Percentiles rank a stretch among this genome's conserved stretches.
Conservation (phyloP, 1,140 invertebrate genomes). For the Drosophila paulistorum region DNA sequence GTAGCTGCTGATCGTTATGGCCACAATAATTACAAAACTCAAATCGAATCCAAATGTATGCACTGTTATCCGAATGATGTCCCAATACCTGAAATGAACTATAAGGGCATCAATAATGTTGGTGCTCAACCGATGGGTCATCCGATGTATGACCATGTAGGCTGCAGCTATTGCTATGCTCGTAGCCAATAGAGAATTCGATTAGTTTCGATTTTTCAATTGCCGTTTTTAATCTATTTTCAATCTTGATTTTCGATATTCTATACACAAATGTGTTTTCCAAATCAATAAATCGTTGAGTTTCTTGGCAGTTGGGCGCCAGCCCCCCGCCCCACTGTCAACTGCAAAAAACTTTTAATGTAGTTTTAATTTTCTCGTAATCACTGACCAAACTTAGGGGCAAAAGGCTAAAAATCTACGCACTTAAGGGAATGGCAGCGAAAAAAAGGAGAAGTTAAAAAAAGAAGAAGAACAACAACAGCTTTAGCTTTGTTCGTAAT, state of each 20-base stretch:
- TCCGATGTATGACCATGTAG: not conserved
- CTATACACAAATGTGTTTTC: constrained; percentile 9
- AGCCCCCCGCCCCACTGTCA: constrained; percentile 43
- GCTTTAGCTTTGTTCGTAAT: constrained; percentile 71
- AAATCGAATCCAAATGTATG: no score
- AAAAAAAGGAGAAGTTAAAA: not conserved
- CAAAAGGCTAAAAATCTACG: constrained; percentile 51
- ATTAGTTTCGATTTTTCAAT: no score
- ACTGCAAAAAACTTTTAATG: constrained; percentile 79
- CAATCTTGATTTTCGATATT: constrained; percentile 16
- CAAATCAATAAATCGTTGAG: constrained; percentile 55
- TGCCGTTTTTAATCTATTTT: constrained; percentile 11
- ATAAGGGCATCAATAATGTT: not conserved
- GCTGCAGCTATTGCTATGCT: not conserved
- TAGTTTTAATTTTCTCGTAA: constrained; percentile 82
- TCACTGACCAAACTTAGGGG: constrained; percentile 63
- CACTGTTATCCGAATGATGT: no score
- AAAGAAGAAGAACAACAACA: constrained; percentile 48
- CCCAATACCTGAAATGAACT: no score
- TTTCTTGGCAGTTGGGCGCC: constrained; percentile 31
- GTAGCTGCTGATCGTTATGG: not conserved
- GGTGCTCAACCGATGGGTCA: not conserved
- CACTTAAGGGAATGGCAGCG: constrained; percentile 34
- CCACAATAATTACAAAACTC: not conserved
- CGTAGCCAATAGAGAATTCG: no score